Evolutionary conservation across 2,113 vertebrate genomes (phyloP).

Genomic region (Turnix velox): DNA sequence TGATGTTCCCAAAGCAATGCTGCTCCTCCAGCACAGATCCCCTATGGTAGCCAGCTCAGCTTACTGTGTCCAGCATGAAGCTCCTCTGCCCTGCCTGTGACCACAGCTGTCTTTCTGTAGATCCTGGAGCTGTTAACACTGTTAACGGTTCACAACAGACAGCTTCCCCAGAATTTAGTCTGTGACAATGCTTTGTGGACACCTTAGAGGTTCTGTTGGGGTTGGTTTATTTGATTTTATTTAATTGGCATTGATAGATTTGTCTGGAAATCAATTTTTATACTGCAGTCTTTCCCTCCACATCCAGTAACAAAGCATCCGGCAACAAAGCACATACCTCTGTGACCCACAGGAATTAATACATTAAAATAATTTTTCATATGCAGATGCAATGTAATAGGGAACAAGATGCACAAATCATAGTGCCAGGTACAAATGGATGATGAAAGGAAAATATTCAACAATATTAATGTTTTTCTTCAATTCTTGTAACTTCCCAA

Average conservation of each 20-base stretch:
- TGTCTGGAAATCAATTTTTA: not conserved
- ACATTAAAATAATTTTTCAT: not conserved
- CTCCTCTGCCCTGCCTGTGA: not conserved
- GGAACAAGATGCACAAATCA: not conserved
- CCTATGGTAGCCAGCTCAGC: no score
- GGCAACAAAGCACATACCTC: not conserved
- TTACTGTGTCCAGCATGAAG: not conserved
- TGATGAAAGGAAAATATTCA: not conserved
- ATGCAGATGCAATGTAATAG: not conserved
- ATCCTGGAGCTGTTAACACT: not conserved
- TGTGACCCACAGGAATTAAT: not conserved
- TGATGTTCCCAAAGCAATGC: not conserved
- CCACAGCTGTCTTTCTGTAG: not conserved
- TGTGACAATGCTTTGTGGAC: not conserved
- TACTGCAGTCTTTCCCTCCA: not conserved
- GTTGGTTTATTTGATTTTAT: not conserved
- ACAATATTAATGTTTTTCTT: not conserved
- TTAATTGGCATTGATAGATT: not conserved
- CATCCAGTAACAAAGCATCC: not conserved
- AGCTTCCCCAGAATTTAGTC: not conserved
- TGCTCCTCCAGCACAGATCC: not conserved
- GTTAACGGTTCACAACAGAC: not conserved
- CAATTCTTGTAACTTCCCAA: not conserved
- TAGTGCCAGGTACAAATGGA: fast-evolving
- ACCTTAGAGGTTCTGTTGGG: not conserved